Base-by-base conservation (phyloP, 2,888 invertebrate genomes). In the Scaptomyza reducta region DNA sequence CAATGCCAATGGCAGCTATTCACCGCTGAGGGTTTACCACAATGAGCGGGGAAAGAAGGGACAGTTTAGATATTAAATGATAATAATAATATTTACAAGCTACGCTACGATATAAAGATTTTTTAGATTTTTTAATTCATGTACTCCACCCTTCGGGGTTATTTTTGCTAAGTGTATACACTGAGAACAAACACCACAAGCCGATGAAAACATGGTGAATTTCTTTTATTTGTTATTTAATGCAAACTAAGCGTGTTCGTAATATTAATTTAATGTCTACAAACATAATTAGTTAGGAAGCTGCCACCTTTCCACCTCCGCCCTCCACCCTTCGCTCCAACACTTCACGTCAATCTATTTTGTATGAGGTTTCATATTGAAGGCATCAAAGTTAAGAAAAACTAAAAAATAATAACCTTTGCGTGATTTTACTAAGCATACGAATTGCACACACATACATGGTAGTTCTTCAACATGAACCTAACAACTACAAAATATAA, bases 11-110 rank as follows among this genome's bases (percentile, higher is more conserved):
- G 95, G 96, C 55, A 94, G 94, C 70, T 96, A 96, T 89, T 95
- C 96, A 14, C 96, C 96, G 1, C 93, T 96, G 89, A 93, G 96
- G 79, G 96, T 96, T 11, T 96, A 96, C 89, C 96, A 96, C 91
- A 96, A 96, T 88, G 95, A 95, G 86, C 93, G 95, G 86, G 96
- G 95, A 70, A 94, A 94, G 89, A 96, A 96, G 91, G 96, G 96
- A 67, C 96, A 96, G 90, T 96, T 96, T 93, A 94, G 96, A 90
- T 96, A 96, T 91, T 96, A 93, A 93, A 76, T 59, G 29, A 13
- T 38, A 1, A 13, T 35, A 16, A 16, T 25, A 35, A 25, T 35
- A 65, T 47, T 38, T 41, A 38, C 45, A 33, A 40, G 47, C 38
- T 53, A 25, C 44, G 44, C 42, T 53, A 47, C 6, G 53, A 42